Evolutionary conservation across 2,888 invertebrate genomes (phyloP), one percentile per base, ranked within the genome.

Genomic region (Papilio demoleus): DNA sequence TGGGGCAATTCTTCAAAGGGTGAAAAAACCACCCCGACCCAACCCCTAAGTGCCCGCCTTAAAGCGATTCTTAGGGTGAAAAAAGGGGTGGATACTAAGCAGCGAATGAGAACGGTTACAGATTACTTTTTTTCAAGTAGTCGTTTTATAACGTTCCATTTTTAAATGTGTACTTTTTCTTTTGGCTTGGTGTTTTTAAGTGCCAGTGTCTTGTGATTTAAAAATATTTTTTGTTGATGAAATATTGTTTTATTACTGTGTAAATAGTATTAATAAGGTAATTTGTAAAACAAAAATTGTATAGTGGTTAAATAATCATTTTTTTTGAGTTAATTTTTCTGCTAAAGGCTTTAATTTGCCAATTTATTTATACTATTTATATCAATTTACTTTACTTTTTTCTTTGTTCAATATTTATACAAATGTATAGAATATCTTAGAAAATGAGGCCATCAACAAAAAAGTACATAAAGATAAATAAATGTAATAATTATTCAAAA

Each of bases 1-100:
- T 90, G 83, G 90, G 90, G 89, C 89, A 90, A 91, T 92, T 92
- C 91, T 92, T 92, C 91, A 90, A 91, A 90, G 91, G 92, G 92
- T 87, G 90, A 90, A 92, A 92, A 92, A 92, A 92, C 86, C 86
- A 83, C 82, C 74, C 71, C 70, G 66, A 70, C 77, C 72, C 74
- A 67, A 65, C 74, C 75, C 74, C 66, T 70, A 78, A 77, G 81
- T 80, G 80, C 86, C 88, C 90, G 89, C 91, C 92, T 91, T 91
- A 86, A 80, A 84, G 87, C 85, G 84, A 88, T 90, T 92, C 92
- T 92, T 91, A 77, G 89, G 90, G 91, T 84, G 88, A 89, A 91
- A 92, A 92, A 92, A 88, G 88, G 92, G 92, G 91, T 84, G 90
- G 90, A 84, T 87, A 90, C 91, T 90, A 88, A 88, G 88, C 88